Evolutionary conservation across 2,888 invertebrate species (phyloP).

Genomic region (Lasioglossum lativentre): DNA sequence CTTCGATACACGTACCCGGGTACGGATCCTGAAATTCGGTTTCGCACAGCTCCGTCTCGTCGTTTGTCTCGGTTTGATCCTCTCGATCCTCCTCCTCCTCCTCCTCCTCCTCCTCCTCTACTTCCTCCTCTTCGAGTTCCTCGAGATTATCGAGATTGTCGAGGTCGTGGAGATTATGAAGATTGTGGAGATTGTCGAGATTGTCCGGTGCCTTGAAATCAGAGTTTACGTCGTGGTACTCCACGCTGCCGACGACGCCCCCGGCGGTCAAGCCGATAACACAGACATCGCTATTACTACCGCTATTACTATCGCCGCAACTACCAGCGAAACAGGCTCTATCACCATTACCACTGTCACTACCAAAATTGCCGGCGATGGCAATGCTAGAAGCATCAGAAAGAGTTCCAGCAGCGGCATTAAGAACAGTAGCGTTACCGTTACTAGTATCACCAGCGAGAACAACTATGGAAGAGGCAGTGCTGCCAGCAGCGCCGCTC

Average conservation of each 20-base stretch:
- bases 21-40: slow-evolving; percentile 26
- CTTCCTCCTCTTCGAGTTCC: not conserved
- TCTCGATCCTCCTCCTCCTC: slow-evolving; percentile 13
- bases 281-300: slow-evolving; percentile 48
- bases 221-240: slow-evolving; percentile 51
- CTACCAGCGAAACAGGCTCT: slow-evolving; percentile 44
- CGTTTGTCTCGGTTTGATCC: slow-evolving; percentile 20
- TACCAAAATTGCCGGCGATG: slow-evolving; percentile 51
- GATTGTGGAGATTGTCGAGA: slow-evolving; percentile 27
- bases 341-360: slow-evolving; percentile 57
- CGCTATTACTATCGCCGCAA: slow-evolving; percentile 37
- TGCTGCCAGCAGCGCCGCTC: slow-evolving; percentile 62
- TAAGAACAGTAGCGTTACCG: slow-evolving; percentile 21
- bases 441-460: slow-evolving; percentile 46
- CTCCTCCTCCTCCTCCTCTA: not conserved
- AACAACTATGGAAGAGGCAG: slow-evolving; percentile 52
- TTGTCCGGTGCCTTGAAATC: slow-evolving; percentile 55
- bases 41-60: slow-evolving; percentile 11
- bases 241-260: slow-evolving; percentile 61
- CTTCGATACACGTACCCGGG: slow-evolving; percentile 46
- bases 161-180: not conserved
- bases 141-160: not conserved
- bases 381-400: slow-evolving; percentile 49
- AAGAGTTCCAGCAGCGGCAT: slow-evolving; percentile 31
- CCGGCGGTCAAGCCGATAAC: slow-evolving; percentile 62